Percentiles rank a stretch among this genome's conserved stretches.
Evolutionary conservation across 2,888 invertebrate species (phyloP).

Genomic region (Cataglyphis albicans): DNA sequence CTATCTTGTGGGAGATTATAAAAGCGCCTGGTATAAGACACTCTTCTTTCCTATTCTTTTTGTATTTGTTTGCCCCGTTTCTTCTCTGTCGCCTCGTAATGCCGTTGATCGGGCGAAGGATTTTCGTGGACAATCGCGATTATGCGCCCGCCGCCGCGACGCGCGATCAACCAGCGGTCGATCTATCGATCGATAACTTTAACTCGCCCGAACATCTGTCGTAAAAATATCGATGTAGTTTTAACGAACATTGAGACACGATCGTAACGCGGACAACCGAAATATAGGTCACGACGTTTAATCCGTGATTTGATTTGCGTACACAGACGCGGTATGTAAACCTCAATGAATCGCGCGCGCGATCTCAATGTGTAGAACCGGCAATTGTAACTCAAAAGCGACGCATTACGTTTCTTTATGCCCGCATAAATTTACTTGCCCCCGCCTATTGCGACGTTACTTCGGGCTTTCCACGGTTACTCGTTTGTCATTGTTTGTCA

Average conservation of each 20-base stretch:
- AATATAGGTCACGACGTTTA: constrained; percentile 38
- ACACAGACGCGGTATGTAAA: constrained; percentile 14
- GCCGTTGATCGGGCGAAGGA: constrained; percentile 54
- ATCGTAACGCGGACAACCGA: constrained; percentile 15
- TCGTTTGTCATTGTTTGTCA: constrained; percentile 38
- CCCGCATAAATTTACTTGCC: constrained; percentile 31
- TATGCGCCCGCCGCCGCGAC: constrained; percentile 54
- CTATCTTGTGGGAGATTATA: constrained; percentile 78
- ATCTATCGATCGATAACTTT: constrained; percentile 60
- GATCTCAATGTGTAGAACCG: neutral
- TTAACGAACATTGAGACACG: constrained; percentile 35
- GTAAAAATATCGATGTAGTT: constrained; percentile 49
- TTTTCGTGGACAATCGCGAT: constrained; percentile 74
- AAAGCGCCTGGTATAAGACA: constrained; percentile 77
- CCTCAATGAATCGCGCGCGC: constrained; percentile 1
- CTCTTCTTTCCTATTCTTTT: constrained; percentile 58
- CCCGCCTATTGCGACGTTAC: neutral
- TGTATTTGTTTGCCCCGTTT: constrained; percentile 51
- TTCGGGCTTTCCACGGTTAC: constrained; percentile 14
- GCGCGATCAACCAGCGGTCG: constrained; percentile 49
- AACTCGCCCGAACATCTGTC: constrained; percentile 41
- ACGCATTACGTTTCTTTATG: constrained; percentile 30
- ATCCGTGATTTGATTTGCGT: constrained; percentile 2
- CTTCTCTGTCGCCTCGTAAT: constrained; percentile 57
- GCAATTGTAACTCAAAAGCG: constrained; percentile 12